A percentile compares a stretch with the other conserved stretches of the same genome.
These are phyloP conservation scores for Carposina sasakii DNA, from an alignment of 1,140 invertebrate species.

Conservation along the genomic window DNA sequence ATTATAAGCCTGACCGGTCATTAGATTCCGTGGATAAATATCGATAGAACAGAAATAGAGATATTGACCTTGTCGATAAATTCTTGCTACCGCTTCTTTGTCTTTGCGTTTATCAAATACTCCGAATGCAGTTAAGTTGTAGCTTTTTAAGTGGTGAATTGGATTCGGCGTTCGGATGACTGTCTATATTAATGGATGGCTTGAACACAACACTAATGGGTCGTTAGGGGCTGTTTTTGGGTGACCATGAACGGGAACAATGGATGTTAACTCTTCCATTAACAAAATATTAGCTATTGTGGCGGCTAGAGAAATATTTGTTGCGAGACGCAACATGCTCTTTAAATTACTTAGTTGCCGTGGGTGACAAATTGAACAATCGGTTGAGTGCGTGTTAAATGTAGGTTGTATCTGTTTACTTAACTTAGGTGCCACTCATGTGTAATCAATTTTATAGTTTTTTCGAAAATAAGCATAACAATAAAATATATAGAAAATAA, in stretches of 20 bases:
- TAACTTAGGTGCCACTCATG: too few relatives aligned
- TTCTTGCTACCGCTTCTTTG: constrained; percentile 37
- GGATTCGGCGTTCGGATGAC: constrained; percentile 28
- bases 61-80: constrained; percentile 51
- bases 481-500: too few relatives aligned
- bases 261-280: neutral
- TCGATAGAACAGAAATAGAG: constrained; percentile 48
- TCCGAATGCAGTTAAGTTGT: constrained; percentile 41
- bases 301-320: too few relatives aligned
- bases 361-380: too few relatives aligned
- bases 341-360: too few relatives aligned
- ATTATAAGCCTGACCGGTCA: constrained; percentile 56
- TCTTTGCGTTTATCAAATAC: neutral
- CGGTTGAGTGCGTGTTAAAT: too few relatives aligned
- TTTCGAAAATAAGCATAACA: too few relatives aligned
- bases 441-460: too few relatives aligned
- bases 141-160: constrained; percentile 25
- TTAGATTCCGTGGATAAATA: constrained; percentile 55
- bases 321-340: too few relatives aligned
- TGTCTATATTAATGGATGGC: constrained; percentile 47
- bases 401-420: too few relatives aligned
- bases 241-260: constrained; percentile 30
- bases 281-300: neutral
- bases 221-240: constrained; percentile 48
- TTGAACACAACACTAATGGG: constrained; percentile 56